Evolutionary conservation across 2,797 vertebrate species (phyloP).

Genomic region (Phoeniculus purpureus): DNA sequence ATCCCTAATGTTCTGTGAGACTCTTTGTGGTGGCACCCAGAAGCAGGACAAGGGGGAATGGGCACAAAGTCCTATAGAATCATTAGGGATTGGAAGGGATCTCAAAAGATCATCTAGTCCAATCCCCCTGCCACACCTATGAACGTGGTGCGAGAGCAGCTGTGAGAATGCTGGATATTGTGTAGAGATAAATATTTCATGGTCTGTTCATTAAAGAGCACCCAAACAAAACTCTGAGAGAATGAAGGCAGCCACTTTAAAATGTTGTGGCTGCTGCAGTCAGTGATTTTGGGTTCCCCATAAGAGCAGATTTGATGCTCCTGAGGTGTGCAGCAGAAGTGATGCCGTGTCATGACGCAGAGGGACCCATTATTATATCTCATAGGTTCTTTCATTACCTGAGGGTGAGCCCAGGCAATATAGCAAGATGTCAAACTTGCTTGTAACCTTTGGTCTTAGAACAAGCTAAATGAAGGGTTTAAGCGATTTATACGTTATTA

Average conservation of each 20-base stretch:
- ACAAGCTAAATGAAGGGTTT: constrained; percentile 67
- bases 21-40: too few relatives aligned
- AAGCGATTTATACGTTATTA: constrained; percentile 71
- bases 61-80: too few relatives aligned
- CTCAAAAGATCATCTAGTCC: too few relatives aligned
- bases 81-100: too few relatives aligned
- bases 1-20: too few relatives aligned
- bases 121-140: too few relatives aligned
- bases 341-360: constrained; percentile 12
- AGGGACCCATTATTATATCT: constrained; percentile 73
- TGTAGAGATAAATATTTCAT: not conserved
- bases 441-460: constrained; percentile 75
- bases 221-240: not conserved
- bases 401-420: constrained; percentile 66
- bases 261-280: constrained; percentile 11
- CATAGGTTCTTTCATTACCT: constrained; percentile 72
- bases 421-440: constrained; percentile 71
- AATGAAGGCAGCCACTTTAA: not conserved
- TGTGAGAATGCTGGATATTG: not conserved
- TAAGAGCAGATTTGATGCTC: constrained; percentile 44
- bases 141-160: not conserved
- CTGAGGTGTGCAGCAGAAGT: constrained; percentile 45
- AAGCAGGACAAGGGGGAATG: too few relatives aligned
- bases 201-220: not conserved
- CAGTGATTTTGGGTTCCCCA: constrained; percentile 55